Base-by-base conservation (phyloP, 92 coral and sea anemone genomes). In the Zoanthus gigantus region DNA sequence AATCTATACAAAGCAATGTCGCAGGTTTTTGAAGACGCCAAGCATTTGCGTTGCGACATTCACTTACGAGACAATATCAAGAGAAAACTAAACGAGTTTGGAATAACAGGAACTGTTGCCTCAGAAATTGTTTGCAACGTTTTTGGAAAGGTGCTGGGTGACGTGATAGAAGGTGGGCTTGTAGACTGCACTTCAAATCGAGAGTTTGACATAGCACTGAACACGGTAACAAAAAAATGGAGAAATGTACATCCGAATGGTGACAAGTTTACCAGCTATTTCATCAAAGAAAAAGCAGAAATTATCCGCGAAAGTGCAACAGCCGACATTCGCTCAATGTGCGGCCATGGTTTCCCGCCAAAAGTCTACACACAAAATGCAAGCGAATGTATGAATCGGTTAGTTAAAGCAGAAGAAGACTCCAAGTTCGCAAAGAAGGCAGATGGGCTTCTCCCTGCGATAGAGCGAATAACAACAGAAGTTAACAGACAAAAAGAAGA, bases 291-390 rank as follows among this genome's bases (percentile, higher is more conserved):
- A 32, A 89, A 89, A 57, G 75, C 87, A 12, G 82, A 82, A 17
- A 68, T 81, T 15, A 82, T 92, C 47, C 74, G 92, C 11, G 74
- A 89, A 85, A 74, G 78, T 53, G 88, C 89, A 52, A 92, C 80
- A 45, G 91, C 88, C 28, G 95, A 92, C 77, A 87, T 92, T 18
- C 89, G 91, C 23, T 87, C 90, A 7, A 87, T 92, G 91, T 89
- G 91, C 56, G 93, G 95, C 28, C 93, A 87, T 15, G 93, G 93
- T 46, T 92, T 85, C 45, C 93, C 93, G 29, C 93, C 93, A 29
- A 91, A 69, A 60, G n/a, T 60, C 29, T 60, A 60, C n/a, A 60
- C 66, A 60, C 66, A 60, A 60, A 60, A 60, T 60, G 66, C 66
- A 60, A 60, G 18, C 66, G 66, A 60, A 60, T 60, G 18, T 88